Evolutionary conservation across 2,797 vertebrate genomes (phyloP).

Genomic region (Thunnus albacares): DNA sequence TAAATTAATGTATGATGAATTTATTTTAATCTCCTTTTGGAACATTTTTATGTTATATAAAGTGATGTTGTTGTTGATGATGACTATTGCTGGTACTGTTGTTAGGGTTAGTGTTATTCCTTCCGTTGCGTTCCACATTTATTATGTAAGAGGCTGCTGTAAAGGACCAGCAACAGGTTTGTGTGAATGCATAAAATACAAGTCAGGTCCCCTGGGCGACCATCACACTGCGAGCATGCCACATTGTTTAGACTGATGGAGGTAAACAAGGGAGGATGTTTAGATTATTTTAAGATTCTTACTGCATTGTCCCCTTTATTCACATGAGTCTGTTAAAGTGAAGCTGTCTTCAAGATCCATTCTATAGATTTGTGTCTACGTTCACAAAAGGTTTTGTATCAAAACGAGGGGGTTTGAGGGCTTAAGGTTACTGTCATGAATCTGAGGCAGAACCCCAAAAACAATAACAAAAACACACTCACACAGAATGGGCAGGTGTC

Average conservation of each 20-base stretch:
- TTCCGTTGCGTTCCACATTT: conserved; percentile 38
- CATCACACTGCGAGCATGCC: conserved; percentile 34
- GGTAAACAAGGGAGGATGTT: conserved; percentile 55
- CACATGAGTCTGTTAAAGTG: conserved; percentile 7
- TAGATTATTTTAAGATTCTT: conserved; percentile 44
- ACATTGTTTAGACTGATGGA: conserved; percentile 33
- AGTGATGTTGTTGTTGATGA: conserved; percentile 22
- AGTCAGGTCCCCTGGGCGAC: conserved; percentile 61
- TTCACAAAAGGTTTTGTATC: neutral
- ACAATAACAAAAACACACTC: no score
- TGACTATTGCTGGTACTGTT: conserved; percentile 4
- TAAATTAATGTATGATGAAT: conserved; percentile 3
- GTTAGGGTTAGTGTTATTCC: conserved; percentile 54
- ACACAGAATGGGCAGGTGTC: no score
- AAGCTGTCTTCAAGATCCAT: neutral
- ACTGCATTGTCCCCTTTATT: conserved; percentile 34
- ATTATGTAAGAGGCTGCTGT: conserved; percentile 54
- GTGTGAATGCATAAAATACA: conserved; percentile 65
- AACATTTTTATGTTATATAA: neutral
- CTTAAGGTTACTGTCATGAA: conserved; percentile 5
- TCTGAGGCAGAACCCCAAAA: no score
- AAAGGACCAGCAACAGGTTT: conserved; percentile 56
- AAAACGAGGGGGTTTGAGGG: neutral
- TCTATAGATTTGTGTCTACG: no score
- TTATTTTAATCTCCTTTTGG: conserved; percentile 9